phyloP scores from a whole-genome alignment of 2,888 invertebrate species.

The Cheilosia impressa region DNA sequence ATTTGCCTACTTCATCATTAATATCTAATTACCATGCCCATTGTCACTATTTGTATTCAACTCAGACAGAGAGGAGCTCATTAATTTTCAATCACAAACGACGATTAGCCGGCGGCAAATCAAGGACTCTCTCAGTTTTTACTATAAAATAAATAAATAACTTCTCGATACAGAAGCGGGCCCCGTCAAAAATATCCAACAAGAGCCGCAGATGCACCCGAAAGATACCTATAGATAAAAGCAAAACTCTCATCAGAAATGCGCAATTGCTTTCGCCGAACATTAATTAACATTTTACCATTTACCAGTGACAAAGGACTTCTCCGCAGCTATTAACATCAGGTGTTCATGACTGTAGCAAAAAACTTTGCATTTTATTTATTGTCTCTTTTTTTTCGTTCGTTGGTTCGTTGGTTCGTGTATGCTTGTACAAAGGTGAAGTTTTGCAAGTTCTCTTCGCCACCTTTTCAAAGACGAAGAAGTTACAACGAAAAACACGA shows the following conservation, averaged over 20 bases:
- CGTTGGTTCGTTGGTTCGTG: conserved; percentile 12
- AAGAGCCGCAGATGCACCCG: conserved; percentile 62
- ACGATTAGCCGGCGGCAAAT: conserved; percentile 48
- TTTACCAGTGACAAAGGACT: conserved; percentile 66
- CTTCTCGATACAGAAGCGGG: conserved; percentile 21
- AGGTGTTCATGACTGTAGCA: conserved; percentile 70
- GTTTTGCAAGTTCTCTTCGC: conserved; percentile 11
- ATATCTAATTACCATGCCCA: conserved; percentile 43
- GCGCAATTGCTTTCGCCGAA: conserved; percentile 60
- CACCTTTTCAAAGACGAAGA: conserved; percentile 22
- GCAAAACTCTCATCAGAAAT: conserved; percentile 64
- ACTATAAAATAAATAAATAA: conserved; percentile 56
- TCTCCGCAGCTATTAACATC: conserved; percentile 64
- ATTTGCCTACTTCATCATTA: conserved; percentile 32
- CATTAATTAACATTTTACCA: conserved; percentile 71
- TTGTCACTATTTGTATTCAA: conserved; percentile 59
- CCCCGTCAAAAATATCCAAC: conserved; percentile 4
- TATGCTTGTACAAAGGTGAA: background rate
- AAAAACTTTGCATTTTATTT: conserved; percentile 68
- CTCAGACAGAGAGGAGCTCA: conserved; percentile 49
- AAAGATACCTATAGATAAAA: conserved; percentile 56
- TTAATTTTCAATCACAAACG: conserved; percentile 68
- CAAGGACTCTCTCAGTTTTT: conserved; percentile 28
- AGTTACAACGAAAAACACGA: conserved; percentile 54
- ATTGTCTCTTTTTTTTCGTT: conserved; percentile 25